Evolutionary conservation across 92 coral and sea anemone genomes (phyloP), one percentile per base, ranked within the genome.

Genomic region (Palythoa caribaeorum): DNA sequence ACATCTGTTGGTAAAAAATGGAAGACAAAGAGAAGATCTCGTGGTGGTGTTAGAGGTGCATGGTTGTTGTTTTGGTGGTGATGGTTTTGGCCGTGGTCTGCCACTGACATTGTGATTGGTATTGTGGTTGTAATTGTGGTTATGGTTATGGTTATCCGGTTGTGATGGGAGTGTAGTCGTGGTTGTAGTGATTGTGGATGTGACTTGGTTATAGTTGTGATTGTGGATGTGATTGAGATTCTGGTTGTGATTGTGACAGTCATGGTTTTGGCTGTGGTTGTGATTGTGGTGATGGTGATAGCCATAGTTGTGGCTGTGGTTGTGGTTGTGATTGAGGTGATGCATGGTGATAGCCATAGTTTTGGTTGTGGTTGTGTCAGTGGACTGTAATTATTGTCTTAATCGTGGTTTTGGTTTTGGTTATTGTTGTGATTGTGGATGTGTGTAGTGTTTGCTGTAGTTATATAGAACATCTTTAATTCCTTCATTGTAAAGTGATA

Each of bases 1-100:
- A 91, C 77, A 93, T 92, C 99, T 96, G 84, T 76, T 20, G 38
- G 35, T 16, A 77, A 28, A 15, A 38, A 28, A 16, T 38, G 6
- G 1, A 72, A 28, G 15, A 14, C 9, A 35, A 77, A 15, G 50
- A 3, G 9, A 50, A 35, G 48, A 28, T 10, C 10, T 59, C 16
- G 14, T 10, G 65, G 60, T 54, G 12, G 2, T 54, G 15, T 11
- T 3, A 1, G 15, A 9, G 60, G 12, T 53, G n/a, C 2, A 53
- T 53, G 60, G 60, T 53, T 1, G 2, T 53, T 1, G 60, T 53
- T 15, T 9, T 53, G 12, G 60, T 54, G 60, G 60, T 54, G 11
- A 3, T 15, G 60, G 60, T 54, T 15, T 2, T 54, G 12, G 15
- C 15, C 60, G 1, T 54, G 60, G 9, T 54, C 60, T 28, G 28